phyloP scores from a whole-genome alignment of 2,888 invertebrate species.

The Oligia latruncula region DNA sequence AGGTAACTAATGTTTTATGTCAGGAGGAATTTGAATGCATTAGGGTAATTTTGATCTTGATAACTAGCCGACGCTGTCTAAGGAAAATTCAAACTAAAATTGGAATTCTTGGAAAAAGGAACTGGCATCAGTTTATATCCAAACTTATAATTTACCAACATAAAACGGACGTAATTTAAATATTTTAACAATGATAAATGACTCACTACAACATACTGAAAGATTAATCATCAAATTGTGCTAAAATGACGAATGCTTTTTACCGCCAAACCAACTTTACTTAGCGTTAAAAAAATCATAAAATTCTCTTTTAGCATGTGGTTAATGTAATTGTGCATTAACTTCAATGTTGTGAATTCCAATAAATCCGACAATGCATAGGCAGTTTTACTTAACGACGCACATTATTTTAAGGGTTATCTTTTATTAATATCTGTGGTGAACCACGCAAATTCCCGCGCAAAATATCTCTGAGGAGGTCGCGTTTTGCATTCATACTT shows the following conservation, averaged over 20 bases:
- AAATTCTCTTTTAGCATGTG: constrained; percentile 63
- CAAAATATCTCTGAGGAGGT: constrained; percentile 65
- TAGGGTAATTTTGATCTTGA: not conserved
- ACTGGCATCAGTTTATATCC: constrained; percentile 6
- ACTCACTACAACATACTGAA: constrained; percentile 43
- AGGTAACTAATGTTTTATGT: not conserved
- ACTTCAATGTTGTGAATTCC: constrained; percentile 73
- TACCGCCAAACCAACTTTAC: constrained; percentile 56
- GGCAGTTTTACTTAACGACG: constrained; percentile 81
- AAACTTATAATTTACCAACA: constrained; percentile 11
- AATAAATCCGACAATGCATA: constrained; percentile 79
- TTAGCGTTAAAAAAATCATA: constrained; percentile 53
- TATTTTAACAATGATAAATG: constrained; percentile 37
- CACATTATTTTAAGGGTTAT: constrained; percentile 63
- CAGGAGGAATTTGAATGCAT: too few relatives aligned
- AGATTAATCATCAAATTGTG: constrained; percentile 46
- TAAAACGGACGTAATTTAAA: constrained; percentile 44
- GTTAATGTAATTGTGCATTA: constrained; percentile 68
- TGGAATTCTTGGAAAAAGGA: not conserved
- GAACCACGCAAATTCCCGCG: constrained; percentile 71
- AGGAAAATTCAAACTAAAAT: not conserved
- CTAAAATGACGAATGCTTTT: constrained; percentile 44
- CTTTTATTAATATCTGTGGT: constrained; percentile 86
- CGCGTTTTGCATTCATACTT: constrained; percentile 55
- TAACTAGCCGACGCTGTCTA: not conserved